phyloP scores from a whole-genome alignment of 2,797 vertebrate species.

The Pangasius macronema region DNA sequence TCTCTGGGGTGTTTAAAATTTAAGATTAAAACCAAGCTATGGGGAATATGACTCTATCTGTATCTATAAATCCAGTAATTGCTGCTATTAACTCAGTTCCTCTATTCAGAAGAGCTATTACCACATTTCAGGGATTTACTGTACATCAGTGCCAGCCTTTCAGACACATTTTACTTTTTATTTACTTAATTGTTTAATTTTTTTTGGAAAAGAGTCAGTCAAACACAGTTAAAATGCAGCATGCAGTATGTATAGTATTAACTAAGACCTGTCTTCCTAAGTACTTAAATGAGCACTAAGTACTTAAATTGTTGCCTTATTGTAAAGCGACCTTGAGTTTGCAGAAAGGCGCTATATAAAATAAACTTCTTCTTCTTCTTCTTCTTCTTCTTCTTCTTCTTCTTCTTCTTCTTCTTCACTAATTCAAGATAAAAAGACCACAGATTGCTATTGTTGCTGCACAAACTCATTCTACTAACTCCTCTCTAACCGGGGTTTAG shows the following conservation, averaged over 20 bases:
- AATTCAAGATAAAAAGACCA: background rate
- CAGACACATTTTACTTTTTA: constrained; percentile 7
- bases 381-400: too few species aligned
- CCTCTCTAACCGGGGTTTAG: background rate
- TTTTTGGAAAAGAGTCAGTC: background rate
- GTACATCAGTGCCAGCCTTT: constrained; percentile 21
- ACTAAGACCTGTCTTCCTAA: background rate
- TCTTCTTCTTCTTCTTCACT: too few species aligned
- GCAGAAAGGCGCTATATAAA: too few species aligned
- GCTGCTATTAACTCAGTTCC: constrained; percentile 38
- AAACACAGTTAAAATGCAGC: background rate
- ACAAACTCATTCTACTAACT: too few species aligned
- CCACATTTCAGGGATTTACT: constrained; percentile 36
- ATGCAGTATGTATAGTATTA: background rate
- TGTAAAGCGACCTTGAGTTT: too few species aligned
- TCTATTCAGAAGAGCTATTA: constrained; percentile 37
- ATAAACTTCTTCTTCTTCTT: too few species aligned
- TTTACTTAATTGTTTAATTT: background rate
- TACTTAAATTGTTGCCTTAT: too few species aligned
- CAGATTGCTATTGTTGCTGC: background rate
- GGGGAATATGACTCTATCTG: constrained; percentile 43
- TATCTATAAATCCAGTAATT: constrained; percentile 50
- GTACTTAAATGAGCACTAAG: background rate
- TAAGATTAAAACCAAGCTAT: constrained; percentile 46
- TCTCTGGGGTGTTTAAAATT: constrained; percentile 51